Conservation (phyloP, 1,140 invertebrate species). For the Ruditapes philippinarum region DNA sequence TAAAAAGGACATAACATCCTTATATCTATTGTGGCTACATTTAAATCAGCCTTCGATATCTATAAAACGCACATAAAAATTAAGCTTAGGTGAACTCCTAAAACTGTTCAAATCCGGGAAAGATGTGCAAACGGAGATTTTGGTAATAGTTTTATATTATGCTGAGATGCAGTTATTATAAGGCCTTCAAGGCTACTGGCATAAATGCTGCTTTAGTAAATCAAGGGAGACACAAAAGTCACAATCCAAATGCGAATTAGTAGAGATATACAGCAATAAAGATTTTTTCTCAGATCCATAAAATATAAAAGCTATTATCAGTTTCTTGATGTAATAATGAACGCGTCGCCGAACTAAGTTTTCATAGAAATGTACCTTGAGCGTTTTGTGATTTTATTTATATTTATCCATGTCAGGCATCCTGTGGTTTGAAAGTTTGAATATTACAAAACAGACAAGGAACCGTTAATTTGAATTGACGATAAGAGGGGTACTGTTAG, state of each 20-base stretch:
- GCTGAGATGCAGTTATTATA: not conserved
- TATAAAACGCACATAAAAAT: conserved; percentile 51
- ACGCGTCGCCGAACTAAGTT: not conserved
- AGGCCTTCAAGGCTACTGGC: not conserved
- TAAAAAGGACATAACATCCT: not conserved
- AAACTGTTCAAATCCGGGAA: conserved; percentile 5
- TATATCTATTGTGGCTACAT: conserved; percentile 24
- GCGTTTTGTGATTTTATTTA: not conserved
- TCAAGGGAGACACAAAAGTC: conserved; percentile 20
- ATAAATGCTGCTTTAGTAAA: not conserved
- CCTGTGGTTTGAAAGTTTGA: not conserved
- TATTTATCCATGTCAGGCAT: not conserved
- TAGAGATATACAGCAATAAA: conserved; percentile 31
- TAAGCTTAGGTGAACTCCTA: conserved; percentile 5
- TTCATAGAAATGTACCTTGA: not conserved
- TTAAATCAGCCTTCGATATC: conserved; percentile 33
- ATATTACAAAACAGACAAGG: not conserved
- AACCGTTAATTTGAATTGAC: too few species aligned
- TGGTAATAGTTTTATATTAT: not conserved
- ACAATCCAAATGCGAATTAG: conserved; percentile 12
- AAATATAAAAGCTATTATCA: conserved; percentile 24
- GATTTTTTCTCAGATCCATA: conserved; percentile 37
- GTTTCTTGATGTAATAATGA: conserved; percentile 24
- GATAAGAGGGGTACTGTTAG: too few species aligned
- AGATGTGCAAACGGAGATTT: not conserved